phyloP scores from a whole-genome alignment of 2,888 invertebrate species.

The Aphrophora alni region DNA sequence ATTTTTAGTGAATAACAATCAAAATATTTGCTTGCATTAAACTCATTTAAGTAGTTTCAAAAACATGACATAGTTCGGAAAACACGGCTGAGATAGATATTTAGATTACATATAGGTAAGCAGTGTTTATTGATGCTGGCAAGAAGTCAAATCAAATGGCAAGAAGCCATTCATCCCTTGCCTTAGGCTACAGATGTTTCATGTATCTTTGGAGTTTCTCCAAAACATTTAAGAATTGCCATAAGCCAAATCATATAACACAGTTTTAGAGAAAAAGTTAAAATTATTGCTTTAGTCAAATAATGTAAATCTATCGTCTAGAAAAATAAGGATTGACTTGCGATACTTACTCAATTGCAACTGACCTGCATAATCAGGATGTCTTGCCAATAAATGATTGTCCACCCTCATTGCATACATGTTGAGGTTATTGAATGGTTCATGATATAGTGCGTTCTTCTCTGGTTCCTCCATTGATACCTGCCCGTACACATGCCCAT shows the following conservation, averaged over 20 bases:
- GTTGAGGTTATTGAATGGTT: constrained; percentile 56
- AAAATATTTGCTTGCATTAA: too few species aligned
- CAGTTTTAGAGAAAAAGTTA: background rate
- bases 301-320: too few species aligned
- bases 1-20: too few species aligned
- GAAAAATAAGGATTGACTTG: too few species aligned
- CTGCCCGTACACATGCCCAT: constrained; percentile 54
- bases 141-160: constrained; percentile 2
- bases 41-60: too few species aligned
- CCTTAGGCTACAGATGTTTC: background rate
- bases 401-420: constrained; percentile 9
- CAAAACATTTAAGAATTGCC: background rate
- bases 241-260: background rate
- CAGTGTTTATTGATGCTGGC: background rate
- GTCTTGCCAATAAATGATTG: constrained; percentile 14
- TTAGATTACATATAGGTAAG: background rate
- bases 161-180: background rate
- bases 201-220: background rate
- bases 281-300: too few species aligned
- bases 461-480: constrained; percentile 55
- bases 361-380: constrained; percentile 17
- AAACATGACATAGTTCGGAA: too few species aligned
- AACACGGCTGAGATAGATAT: background rate
- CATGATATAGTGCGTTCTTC: constrained; percentile 57
- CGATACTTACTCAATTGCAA: too few species aligned